Base-by-base conservation (phyloP, 2,797 vertebrate species). In the Darevskia mixta region DNA sequence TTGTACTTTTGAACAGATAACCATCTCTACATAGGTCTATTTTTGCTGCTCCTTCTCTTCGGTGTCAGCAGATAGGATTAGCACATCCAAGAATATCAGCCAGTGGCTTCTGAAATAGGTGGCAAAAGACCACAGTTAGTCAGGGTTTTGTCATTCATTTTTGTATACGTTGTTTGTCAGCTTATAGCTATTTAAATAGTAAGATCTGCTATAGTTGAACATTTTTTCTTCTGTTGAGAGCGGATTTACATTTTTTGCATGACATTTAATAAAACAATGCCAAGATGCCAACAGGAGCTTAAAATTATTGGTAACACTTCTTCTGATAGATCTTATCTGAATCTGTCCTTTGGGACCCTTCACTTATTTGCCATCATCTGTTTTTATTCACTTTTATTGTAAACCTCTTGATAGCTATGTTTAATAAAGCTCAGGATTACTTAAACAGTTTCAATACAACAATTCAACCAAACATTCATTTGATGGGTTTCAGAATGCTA, bases 401-500 rank as follows among this genome's bases (percentile, higher is more conserved):
- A 86, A 81, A 2, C 72, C 83, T 90, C 35, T 18, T 38, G 20
- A 2, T 61, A 78, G 29, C n/a, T 89, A 64, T 45, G 15, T 35
- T 87, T 78, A 69, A 67, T 89, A 41, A 83, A 43, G n/a, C 78
- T 82, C 61, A 27, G 32, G 5, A 55, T 88, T 92, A 49, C 38
- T 27, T 71, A 91, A 18, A 29, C 11, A 89, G n/a, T 82, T 91
- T 35, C 61, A 78, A 73, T 85, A 88, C 1, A 0, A 75, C 17
- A 82, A 82, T 90, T 91, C 93, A 91, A 75, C 10, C 72, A 90
- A 58, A 86, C 90, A 43, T 91, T 94, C 7, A 90, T 91, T 90
- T 35, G 91, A 20, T 90, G 61, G 82, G 87, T 93, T 94, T 91
- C 89, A 93, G 93, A 95, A 73, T 77, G 90, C 85, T 94, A 91